Evolutionary conservation across 2,113 vertebrate species (phyloP).

Genomic region (Sitta europaea): DNA sequence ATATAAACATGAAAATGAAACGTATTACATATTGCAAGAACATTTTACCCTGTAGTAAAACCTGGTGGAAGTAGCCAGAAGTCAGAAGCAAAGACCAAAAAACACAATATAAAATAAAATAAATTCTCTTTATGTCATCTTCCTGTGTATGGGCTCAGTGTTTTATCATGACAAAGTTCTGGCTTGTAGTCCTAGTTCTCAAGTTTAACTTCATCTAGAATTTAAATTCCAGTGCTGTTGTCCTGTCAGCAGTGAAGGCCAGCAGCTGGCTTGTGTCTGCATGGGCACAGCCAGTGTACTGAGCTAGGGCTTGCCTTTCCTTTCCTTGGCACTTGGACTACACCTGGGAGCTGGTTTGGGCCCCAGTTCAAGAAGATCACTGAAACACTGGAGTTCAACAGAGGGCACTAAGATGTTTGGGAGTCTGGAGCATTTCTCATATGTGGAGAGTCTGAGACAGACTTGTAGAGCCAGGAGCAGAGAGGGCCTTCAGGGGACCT

Average conservation of each 20-base stretch:
- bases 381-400: background rate
- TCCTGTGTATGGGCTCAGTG: background rate
- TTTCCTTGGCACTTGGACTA: background rate
- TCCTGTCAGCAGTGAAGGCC: rapidly evolving
- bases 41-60: background rate
- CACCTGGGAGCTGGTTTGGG: background rate
- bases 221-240: background rate
- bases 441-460: background rate
- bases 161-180: background rate
- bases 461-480: background rate
- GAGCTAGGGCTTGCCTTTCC: background rate
- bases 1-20: background rate
- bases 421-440: background rate
- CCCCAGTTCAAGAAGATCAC: background rate
- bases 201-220: background rate
- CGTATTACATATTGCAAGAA: background rate
- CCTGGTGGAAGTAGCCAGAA: background rate
- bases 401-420: rapidly evolving
- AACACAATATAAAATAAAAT: background rate
- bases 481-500: background rate
- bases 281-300: too few species aligned
- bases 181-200: background rate
- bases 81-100: background rate
- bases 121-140: background rate
- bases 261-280: background rate